Evolutionary conservation across 2,113 vertebrate genomes (phyloP), one percentile per base, ranked within the genome.

Genomic region (Pao palembangensis): DNA sequence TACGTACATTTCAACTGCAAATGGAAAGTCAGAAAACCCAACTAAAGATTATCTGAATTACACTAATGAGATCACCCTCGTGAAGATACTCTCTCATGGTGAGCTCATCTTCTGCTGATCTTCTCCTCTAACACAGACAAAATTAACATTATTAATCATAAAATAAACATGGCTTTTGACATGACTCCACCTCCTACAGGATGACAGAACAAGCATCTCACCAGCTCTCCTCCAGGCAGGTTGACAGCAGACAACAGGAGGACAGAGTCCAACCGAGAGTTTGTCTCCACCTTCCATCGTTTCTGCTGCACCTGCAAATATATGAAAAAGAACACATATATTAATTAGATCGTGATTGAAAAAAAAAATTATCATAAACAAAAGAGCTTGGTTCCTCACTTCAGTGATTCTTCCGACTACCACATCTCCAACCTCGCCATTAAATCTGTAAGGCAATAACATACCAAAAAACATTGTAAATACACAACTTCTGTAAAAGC

Each of bases 221-320:
- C 96, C 93, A 99, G 87, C 66, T 98, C 96, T 76, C 96, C 97
- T 5, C 96, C 97, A 0, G 96, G 96, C 53, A 99, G 91, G 69
- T 99, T 99, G 69, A 99, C 93, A 19, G 97, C 93, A 0, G 96
- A 98, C 15, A 99, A 86, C 44, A 98, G 81, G 54, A 98, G 78
- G 38, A 99, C 93, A 0, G 96, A 99, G 77, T 99, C 97, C 44
- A 98, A 85, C 12, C 96, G 88, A 6, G 96, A 94, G 69, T 97
- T 98, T 0, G 95, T 98, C 80, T 98, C 96, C 56, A 99, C 94
- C 77, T 98, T 99, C 97, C 97, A 99, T 16, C 97, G 89, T 67
- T 96, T 98, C 88, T 98, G 97, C 44, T 98, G 97, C 28, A 98
- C 97, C 97, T 98, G 34, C 5, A 69, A 0, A 50, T 4, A 17